Evolutionary conservation across 2,113 vertebrate species (phyloP), one percentile per base, ranked within the genome.

Genomic region (Tylochromis polylepis): DNA sequence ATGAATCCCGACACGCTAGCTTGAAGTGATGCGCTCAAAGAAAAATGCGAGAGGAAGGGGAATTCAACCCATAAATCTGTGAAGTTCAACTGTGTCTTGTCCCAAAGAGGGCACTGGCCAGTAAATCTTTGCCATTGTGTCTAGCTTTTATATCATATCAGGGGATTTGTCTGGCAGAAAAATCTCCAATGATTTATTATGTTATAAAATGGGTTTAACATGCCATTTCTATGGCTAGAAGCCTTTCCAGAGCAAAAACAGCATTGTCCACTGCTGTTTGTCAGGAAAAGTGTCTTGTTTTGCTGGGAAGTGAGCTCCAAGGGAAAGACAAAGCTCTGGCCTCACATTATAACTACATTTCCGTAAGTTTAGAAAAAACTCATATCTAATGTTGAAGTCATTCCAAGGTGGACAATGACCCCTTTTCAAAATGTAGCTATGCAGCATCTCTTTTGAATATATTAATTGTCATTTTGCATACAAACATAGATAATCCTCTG

Each of bases 131-230:
- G 87, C 88, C 87, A 79, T 79, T 91, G 89, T 93, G 81, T 90
- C 88, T 89, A 81, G 87, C 83, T 93, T 94, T 94, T 90, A 89
- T 90, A 24, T 91, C 83, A 94, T 87, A 93, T 94, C 91, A 82
- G 83, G 92, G 94, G 93, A 94, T 94, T 91, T 90, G 86, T 92
- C 85, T 90, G 92, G 92, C 91, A 94, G 91, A 84, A 94, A 94
- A 94, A 95, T 91, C 92, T 93, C 91, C 90, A 22, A n/a, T 95
- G 94, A 95, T 95, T 94, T 89, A 95, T 94, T 58, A 79, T 89
- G 84, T 91, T 89, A 93, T 95, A 92, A 93, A 94, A 91, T 65
- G 86, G 89, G 87, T 88, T 95, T 92, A 94, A 93, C 91, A 81
- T 91, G 88, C 85, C 82, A 77, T 87, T 89, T 92, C 89, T 90